Percentiles rank a stretch among this genome's conserved stretches.
Conservation (phyloP, 2,888 invertebrate genomes). For the Chesias legatella region DNA sequence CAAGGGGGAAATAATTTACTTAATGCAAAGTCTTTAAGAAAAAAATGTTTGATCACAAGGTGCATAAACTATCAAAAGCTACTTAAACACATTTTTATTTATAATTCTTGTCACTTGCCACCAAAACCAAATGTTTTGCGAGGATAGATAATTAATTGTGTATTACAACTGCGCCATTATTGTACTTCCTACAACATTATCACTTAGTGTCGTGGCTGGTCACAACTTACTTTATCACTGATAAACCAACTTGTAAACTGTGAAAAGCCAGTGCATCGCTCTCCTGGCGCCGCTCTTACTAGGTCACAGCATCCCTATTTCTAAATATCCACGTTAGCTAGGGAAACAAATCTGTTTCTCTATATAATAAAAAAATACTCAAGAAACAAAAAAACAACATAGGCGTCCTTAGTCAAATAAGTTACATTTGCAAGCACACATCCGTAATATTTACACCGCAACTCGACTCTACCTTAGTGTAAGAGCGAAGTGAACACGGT, state of each 20-base stretch:
- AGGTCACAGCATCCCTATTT: constrained; percentile 15
- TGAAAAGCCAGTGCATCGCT: constrained; percentile 15
- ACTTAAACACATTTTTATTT: no score
- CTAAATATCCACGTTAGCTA: background rate
- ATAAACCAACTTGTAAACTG: constrained; percentile 11
- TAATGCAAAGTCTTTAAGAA: no score
- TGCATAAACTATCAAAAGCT: no score
- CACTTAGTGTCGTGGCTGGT: constrained; percentile 11
- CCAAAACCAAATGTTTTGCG: no score
- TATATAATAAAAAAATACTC: no score
- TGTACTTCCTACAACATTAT: background rate
- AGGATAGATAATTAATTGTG: no score
- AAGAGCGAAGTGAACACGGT: constrained; percentile 6
- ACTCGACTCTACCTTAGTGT: constrained; percentile 1
- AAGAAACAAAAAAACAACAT: constrained; percentile 4
- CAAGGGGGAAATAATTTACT: no score
- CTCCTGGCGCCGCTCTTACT: constrained; percentile 16
- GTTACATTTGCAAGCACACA: constrained; percentile 5
- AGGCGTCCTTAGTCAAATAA: background rate
- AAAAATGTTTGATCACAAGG: no score
- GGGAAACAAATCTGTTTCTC: background rate
- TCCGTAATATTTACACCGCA: constrained; percentile 3
- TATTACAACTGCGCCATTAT: no score
- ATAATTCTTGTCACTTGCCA: no score
- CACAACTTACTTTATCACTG: background rate